These are phyloP conservation scores for Eristalinus aeneus DNA, from an alignment of 2,888 invertebrate species.

Conservation along the genomic window DNA sequence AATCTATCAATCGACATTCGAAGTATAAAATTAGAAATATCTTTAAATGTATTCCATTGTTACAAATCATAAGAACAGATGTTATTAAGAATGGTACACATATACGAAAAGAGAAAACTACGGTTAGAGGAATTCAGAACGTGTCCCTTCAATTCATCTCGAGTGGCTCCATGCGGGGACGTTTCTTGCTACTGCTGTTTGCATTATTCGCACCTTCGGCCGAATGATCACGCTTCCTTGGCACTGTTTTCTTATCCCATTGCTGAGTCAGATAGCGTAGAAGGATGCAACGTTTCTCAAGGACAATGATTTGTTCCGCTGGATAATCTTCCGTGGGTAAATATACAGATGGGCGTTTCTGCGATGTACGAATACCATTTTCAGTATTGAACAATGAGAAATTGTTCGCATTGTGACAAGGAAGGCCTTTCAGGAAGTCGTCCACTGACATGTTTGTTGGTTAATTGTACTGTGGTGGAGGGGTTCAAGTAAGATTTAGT, in stretches of 20 bases:
- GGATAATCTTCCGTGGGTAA: conserved; percentile 96
- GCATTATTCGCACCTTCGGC: conserved; percentile 68
- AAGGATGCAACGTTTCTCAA: conserved; percentile 96
- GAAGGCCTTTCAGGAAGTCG: conserved; percentile 95
- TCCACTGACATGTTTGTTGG: conserved; percentile 85
- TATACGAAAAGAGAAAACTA: conserved; percentile 4
- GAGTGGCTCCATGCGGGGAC: conserved; percentile 76
- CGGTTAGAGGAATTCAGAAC: conserved; percentile 21
- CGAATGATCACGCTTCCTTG: conserved; percentile 77
- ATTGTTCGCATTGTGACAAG: conserved; percentile 94
- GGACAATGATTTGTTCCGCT: conserved; percentile 97
- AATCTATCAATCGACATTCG: conserved; percentile 34
- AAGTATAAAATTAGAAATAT: conserved; percentile 67
- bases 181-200: conserved; percentile 78
- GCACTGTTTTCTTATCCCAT: conserved; percentile 92
- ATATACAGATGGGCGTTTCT: conserved; percentile 94
- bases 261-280: conserved; percentile 96
- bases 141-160: conserved; percentile 75
- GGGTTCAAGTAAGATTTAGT: background rate
- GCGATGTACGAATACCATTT: conserved; percentile 89
- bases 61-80: conserved; percentile 51
- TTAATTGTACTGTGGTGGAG: conserved; percentile 32
- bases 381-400: conserved; percentile 95
- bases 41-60: conserved; percentile 48
- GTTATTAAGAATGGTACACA: conserved; percentile 18